Evolutionary conservation across 2,113 vertebrate genomes (phyloP).

Genomic region (Heterochromis multidens): DNA sequence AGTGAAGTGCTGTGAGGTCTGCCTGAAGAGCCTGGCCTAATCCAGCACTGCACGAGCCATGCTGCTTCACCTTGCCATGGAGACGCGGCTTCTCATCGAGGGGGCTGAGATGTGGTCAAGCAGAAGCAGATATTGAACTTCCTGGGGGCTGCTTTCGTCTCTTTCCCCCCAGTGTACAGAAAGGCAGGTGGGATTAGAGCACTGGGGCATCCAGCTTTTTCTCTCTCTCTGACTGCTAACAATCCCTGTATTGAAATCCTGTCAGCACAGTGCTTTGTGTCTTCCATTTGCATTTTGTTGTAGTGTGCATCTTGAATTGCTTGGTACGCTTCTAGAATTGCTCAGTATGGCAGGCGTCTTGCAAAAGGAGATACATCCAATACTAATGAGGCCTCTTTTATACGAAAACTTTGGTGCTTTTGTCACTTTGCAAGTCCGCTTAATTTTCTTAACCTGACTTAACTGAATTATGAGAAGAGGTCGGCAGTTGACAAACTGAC

Average conservation of each 20-base stretch:
- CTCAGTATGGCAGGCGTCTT: conserved; percentile 50
- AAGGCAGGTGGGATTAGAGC: conserved; percentile 63
- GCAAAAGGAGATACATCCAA: conserved; percentile 40
- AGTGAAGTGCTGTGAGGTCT: conserved; percentile 57
- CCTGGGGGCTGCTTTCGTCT: conserved; percentile 12
- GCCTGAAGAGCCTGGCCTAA: conserved; percentile 44
- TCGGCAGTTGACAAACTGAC: conserved; percentile 22
- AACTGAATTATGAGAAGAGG: not conserved
- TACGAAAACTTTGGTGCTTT: conserved; percentile 38
- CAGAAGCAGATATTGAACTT: conserved; percentile 67
- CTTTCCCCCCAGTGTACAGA: not conserved
- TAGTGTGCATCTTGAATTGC: conserved; percentile 65
- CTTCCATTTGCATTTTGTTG: conserved; percentile 72
- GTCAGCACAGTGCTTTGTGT: conserved; percentile 64
- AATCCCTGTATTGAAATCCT: conserved; percentile 71
- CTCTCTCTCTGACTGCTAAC: conserved; percentile 50
- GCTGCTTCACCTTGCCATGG: conserved; percentile 43
- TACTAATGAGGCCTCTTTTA: conserved; percentile 61
- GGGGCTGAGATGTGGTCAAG: conserved; percentile 58
- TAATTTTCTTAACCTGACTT: conserved; percentile 4
- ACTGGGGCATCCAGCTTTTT: conserved; percentile 39
- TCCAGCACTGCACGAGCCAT: conserved; percentile 31
- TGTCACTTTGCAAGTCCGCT: conserved; percentile 18
- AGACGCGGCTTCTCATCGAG: conserved; percentile 30
- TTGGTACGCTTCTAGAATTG: conserved; percentile 46